phyloP scores from a whole-genome alignment of 1,140 invertebrate species.

The Delia radicum region DNA sequence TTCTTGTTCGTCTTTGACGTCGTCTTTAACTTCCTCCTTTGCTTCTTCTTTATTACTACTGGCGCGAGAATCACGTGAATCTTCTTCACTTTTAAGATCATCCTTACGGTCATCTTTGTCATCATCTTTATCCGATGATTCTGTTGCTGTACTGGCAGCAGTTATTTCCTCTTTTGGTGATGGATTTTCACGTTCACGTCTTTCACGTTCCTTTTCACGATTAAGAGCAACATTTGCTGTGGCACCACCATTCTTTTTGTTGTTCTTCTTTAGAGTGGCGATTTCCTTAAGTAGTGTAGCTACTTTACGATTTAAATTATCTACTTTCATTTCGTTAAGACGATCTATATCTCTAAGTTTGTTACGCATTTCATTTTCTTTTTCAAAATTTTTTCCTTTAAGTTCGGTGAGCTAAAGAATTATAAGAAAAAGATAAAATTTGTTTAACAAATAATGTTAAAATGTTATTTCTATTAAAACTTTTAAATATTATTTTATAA shows the following conservation, averaged over 20 bases:
- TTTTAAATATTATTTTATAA: neutral
- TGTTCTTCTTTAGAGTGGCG: slow-evolving; percentile 77
- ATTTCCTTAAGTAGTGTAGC: slow-evolving; percentile 79
- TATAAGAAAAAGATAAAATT: neutral
- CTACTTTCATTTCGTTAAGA: slow-evolving; percentile 77
- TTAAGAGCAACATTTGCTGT: slow-evolving; percentile 66
- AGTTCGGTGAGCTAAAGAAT: slow-evolving; percentile 81
- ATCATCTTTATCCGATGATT: slow-evolving; percentile 35
- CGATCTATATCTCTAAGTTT: slow-evolving; percentile 83
- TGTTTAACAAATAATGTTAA: too few relatives aligned
- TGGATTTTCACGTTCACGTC: slow-evolving; percentile 58
- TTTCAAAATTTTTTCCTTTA: slow-evolving; percentile 87
- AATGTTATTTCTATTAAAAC: too few relatives aligned
- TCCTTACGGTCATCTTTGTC: slow-evolving; percentile 25
- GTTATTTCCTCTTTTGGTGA: slow-evolving; percentile 49
- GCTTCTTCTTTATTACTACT: slow-evolving; percentile 44
- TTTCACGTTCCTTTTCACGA: slow-evolving; percentile 62
- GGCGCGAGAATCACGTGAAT: neutral
- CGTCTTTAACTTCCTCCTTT: slow-evolving; percentile 41
- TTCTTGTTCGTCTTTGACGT: slow-evolving; percentile 34
- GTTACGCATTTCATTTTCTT: slow-evolving; percentile 79
- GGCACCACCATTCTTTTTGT: slow-evolving; percentile 60
- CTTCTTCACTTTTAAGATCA: slow-evolving; percentile 23
- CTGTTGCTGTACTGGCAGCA: slow-evolving; percentile 2
- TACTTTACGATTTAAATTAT: slow-evolving; percentile 76